Conservation (phyloP, 2,113 vertebrate species). For the Siniperca knerii region DNA sequence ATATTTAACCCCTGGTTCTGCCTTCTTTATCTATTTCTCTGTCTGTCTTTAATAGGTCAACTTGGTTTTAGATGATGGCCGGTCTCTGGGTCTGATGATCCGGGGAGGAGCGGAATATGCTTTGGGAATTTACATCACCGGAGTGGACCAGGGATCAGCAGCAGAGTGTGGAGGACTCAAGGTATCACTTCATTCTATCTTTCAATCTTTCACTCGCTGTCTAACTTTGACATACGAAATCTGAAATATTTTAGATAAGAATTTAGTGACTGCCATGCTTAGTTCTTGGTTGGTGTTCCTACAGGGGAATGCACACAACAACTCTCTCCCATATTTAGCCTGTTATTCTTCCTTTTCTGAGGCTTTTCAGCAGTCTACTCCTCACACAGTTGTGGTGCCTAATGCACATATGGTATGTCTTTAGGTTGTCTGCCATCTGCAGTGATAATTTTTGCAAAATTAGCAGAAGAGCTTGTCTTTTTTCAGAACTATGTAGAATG, state of each 20-base stretch:
- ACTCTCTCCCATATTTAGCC: not conserved
- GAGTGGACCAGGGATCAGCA: constrained; percentile 93
- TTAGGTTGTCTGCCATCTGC: not conserved
- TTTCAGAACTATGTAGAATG: not conserved
- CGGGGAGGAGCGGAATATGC: constrained; percentile 95
- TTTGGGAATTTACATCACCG: constrained; percentile 96
- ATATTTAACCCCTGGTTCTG: not conserved
- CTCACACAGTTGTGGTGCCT: not conserved
- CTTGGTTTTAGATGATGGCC: constrained; percentile 93
- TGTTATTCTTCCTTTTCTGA: not conserved
- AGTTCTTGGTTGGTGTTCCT: not conserved
- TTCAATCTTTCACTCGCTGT: not conserved
- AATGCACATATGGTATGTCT: not conserved
- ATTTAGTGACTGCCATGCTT: not conserved
- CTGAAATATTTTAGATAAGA: not conserved
- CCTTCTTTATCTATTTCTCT: not conserved
- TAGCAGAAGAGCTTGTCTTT: no score
- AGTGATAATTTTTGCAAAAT: not conserved
- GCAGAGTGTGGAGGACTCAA: constrained; percentile 94
- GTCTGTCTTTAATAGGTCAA: constrained; percentile 88
- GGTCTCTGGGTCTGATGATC: constrained; percentile 95
- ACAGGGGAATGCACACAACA: not conserved
- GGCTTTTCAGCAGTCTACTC: not conserved
- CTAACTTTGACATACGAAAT: constrained; percentile 1
- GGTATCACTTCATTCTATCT: constrained; percentile 79